Percentiles rank a stretch among this genome's conserved stretches.
These are phyloP conservation scores for Anolis carolinensis DNA, from an alignment of 2,113 vertebrate species.

Conservation along the genomic window DNA sequence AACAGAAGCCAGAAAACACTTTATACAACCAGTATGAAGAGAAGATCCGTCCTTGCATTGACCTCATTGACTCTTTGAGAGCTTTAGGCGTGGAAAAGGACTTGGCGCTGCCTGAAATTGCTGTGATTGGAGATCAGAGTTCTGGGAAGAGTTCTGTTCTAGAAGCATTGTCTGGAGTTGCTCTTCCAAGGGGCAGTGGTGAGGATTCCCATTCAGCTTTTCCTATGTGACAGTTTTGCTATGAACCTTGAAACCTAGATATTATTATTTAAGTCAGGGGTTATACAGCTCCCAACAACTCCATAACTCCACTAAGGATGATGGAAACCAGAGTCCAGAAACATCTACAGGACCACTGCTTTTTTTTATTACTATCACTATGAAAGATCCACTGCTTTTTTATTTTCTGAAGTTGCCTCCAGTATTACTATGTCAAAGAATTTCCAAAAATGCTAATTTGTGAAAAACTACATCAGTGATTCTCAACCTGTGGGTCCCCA, in stretches of 20 bases:
- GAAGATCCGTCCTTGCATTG: conserved; percentile 77
- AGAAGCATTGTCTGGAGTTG: conserved; percentile 87
- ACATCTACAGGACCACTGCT: not conserved
- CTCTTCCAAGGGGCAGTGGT: conserved; percentile 88
- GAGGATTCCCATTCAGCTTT: conserved; percentile 27
- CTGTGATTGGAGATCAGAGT: conserved; percentile 84
- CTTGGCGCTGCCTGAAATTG: conserved; percentile 71
- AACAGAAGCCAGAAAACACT: conserved; percentile 24
- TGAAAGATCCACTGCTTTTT: not conserved
- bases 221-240: not conserved
- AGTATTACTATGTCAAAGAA: not conserved
- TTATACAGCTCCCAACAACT: not conserved
- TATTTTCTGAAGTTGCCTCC: not conserved
- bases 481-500: too few species aligned
- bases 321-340: not conserved
- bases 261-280: not conserved
- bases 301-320: not conserved
- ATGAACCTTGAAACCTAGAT: not conserved
- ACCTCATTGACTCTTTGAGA: conserved; percentile 76
- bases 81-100: conserved; percentile 77
- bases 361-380: too few species aligned
- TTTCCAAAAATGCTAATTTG: not conserved
- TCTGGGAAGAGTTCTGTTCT: conserved; percentile 91
- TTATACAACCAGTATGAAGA: conserved; percentile 64
- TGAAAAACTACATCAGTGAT: not conserved